These are phyloP conservation scores for Mustela erminea DNA, from an alignment of 2,797 vertebrate genomes.

Conservation along the genomic window DNA sequence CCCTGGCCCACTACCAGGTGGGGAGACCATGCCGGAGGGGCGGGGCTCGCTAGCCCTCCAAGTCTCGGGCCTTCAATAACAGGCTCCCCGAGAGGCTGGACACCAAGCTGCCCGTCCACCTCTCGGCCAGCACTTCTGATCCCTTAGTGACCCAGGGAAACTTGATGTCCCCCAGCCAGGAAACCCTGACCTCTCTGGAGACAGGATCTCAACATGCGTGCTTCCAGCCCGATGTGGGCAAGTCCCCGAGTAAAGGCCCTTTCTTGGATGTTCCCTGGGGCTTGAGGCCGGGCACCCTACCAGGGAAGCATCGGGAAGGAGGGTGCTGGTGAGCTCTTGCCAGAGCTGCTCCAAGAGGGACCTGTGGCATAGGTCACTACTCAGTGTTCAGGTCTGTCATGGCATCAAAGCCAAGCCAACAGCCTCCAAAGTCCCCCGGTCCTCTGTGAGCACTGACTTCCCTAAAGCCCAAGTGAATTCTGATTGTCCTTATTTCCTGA, in stretches of 20 bases:
- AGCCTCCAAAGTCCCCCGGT: not conserved
- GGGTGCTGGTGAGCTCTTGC: not conserved
- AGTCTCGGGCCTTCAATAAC: too few relatives aligned
- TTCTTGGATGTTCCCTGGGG: not conserved
- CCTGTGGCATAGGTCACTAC: accelerated
- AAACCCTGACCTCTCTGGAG: not conserved
- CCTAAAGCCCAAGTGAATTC: not conserved
- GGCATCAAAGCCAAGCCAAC: not conserved
- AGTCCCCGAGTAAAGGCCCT: not conserved
- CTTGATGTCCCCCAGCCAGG: not conserved
- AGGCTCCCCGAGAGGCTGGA: not conserved
- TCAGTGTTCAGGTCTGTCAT: not conserved
- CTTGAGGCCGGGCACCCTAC: not conserved
- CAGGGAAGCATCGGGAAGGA: not conserved
- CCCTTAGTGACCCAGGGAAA: not conserved
- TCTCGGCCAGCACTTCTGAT: not conserved
- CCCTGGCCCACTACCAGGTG: conserved; percentile 94
- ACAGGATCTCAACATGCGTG: accelerated
- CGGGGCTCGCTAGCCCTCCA: not conserved
- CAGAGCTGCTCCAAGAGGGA: not conserved
- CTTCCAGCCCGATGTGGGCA: not conserved
- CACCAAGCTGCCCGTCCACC: not conserved
- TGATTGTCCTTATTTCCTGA: not conserved
- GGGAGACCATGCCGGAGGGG: accelerated
- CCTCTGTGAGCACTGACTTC: not conserved